These are phyloP conservation scores for Aleadryas rufinucha DNA, from an alignment of 2,113 vertebrate genomes.

Conservation along the genomic window DNA sequence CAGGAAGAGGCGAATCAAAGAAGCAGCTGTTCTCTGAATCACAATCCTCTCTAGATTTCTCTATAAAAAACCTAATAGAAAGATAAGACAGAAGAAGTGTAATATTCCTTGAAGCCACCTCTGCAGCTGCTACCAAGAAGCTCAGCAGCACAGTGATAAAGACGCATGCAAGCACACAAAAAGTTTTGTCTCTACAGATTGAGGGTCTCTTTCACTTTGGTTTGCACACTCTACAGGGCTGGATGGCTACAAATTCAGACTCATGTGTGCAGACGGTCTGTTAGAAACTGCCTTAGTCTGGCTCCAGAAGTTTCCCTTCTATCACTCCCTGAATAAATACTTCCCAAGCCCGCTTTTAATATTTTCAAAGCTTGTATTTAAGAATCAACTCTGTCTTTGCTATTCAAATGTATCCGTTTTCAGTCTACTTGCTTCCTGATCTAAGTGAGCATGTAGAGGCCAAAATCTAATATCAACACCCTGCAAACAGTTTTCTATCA, in stretches of 20 bases:
- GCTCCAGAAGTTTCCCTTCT: background rate
- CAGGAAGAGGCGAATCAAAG: slow-evolving; percentile 36
- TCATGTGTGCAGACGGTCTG: background rate
- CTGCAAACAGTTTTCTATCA: background rate
- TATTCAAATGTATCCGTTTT: background rate
- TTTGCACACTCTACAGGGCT: background rate
- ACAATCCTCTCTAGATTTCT: slow-evolving; percentile 39
- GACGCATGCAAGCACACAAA: background rate
- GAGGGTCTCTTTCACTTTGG: background rate
- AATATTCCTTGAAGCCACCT: background rate
- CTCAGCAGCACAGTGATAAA: background rate
- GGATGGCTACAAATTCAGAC: background rate
- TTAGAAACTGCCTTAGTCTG: background rate
- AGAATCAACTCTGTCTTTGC: background rate
- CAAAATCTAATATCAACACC: background rate
- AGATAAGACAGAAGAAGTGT: background rate
- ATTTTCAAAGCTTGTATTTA: background rate
- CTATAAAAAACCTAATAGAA: background rate
- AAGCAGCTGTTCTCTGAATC: slow-evolving; percentile 58
- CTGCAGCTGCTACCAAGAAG: background rate
- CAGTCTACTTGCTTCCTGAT: background rate
- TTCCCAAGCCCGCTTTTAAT: background rate
- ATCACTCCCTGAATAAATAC: background rate
- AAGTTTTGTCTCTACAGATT: background rate
- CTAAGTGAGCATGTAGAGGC: background rate